Conservation (phyloP, 2,113 vertebrate species). For the Myodes glareolus region DNA sequence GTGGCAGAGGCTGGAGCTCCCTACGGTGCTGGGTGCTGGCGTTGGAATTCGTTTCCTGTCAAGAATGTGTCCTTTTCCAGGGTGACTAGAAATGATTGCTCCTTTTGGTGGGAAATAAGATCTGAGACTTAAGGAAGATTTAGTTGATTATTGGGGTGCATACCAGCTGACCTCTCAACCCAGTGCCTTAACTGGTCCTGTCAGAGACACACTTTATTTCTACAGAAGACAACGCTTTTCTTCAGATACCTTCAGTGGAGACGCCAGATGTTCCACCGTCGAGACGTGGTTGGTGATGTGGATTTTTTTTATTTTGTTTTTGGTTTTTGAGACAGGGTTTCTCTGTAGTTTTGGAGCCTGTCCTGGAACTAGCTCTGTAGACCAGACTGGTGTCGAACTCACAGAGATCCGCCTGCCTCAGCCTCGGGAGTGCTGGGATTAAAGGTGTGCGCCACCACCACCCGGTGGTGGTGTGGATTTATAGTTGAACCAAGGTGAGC, state of each 20-base stretch:
- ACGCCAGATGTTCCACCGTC: conserved; percentile 3
- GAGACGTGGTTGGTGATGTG: conserved; percentile 7
- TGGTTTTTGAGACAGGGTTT: too few species aligned
- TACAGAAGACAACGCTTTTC: conserved; percentile 44
- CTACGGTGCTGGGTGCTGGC: neutral
- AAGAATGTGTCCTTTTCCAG: conserved; percentile 22
- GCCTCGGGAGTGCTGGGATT: too few species aligned
- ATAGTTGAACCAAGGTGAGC: neutral
- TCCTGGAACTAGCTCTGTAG: too few species aligned
- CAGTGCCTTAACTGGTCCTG: conserved; percentile 9
- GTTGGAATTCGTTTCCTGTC: neutral
- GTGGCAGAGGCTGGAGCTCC: neutral
- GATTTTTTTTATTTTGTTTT: neutral
- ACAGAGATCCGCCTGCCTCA: too few species aligned
- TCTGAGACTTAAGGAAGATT: neutral
- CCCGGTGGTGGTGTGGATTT: neutral
- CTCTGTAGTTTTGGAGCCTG: too few species aligned
- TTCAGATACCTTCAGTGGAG: neutral
- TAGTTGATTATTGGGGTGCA: neutral
- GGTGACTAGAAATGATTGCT: neutral
- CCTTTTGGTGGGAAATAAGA: conserved; percentile 35
- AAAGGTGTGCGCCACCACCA: too few species aligned
- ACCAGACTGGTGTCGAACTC: too few species aligned
- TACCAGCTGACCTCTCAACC: neutral
- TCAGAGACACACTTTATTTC: neutral